Base-by-base conservation (phyloP, 2,113 vertebrate species). In the Podarcis raffonei region DNA sequence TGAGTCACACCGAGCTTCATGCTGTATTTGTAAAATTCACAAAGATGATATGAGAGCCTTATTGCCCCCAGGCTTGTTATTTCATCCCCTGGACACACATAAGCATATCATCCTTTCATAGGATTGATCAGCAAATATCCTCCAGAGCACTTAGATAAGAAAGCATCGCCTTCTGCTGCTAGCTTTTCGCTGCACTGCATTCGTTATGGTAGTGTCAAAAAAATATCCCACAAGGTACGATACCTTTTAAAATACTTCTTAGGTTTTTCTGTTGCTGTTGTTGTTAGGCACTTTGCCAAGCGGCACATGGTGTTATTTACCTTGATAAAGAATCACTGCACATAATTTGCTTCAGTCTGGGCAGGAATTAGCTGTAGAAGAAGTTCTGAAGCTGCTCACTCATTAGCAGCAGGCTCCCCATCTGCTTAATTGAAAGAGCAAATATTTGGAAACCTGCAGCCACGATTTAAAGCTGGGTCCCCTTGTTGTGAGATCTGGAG, bases 351-450 rank as follows among this genome's bases (percentile, higher is more conserved):
- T 92, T 93, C 89, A 87, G 89, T 93, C 91, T 93, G 92, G 87
- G 85, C 93, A 93, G 89, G 95, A 96, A 92, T 96, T 94, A 95
- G 91, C 88, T 93, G 91, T 95, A 94, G 95, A 95, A 93, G 95
- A 96, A 96, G 96, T 95, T 94, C 94, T 92, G 91, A 91, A 92
- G 90, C 94, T 88, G 92, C 92, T 95, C 92, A 93, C 95, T 95
- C 95, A 94, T 92, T 92, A 92, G 89, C 90, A 97, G 94, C 95
- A 96, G 93, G 93, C 92, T 92, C 94, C 96, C 96, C 97, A 97
- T 96, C 95, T 96, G 94, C 93, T 96, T 97, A 97, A 97, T 96
- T 96, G 96, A 94, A 96, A 95, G 95, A 95, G 95, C 96, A 96
- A 97, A 96, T 96, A 96, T 96, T 96, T 90, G 89, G 93, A 94